These are phyloP conservation scores for Cephus pulcher DNA, from an alignment of 2,888 invertebrate species.

Conservation along the genomic window DNA sequence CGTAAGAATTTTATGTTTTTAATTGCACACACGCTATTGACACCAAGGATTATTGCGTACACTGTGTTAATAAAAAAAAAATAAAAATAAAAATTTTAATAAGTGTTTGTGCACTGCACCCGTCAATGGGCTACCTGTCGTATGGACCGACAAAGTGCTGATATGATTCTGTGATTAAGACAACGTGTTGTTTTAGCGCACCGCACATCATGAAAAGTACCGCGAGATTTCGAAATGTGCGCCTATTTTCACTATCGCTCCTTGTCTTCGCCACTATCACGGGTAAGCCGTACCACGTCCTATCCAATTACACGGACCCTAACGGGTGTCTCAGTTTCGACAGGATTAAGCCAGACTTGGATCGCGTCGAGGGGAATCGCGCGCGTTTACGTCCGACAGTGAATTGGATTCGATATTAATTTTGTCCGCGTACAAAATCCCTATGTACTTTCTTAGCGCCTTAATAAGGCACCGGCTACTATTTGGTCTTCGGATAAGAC, in stretches of 20 bases:
- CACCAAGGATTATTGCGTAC: background rate
- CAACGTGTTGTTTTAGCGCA: background rate
- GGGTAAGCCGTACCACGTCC: slow-evolving; percentile 47
- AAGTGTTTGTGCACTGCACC: background rate
- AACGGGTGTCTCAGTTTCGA: background rate
- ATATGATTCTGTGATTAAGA: slow-evolving; percentile 32
- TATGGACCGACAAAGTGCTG: slow-evolving; percentile 33
- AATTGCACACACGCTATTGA: background rate
- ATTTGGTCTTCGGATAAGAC: background rate
- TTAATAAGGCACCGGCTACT: background rate
- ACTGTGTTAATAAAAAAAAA: background rate
- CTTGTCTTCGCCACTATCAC: slow-evolving; percentile 50
- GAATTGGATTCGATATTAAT: background rate
- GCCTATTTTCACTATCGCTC: slow-evolving; percentile 46
- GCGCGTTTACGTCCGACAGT: background rate
- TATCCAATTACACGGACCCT: background rate
- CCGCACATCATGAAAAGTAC: slow-evolving; percentile 48
- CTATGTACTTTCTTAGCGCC: background rate
- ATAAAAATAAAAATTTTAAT: background rate
- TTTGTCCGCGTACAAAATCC: background rate
- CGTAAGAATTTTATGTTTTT: background rate
- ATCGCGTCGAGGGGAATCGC: background rate
- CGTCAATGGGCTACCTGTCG: background rate
- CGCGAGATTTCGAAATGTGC: slow-evolving; percentile 48
- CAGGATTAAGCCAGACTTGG: background rate